Percentiles rank a stretch among this genome's conserved stretches.
Conservation (phyloP, 2,888 invertebrate genomes). For the Iselma pallidipennis region DNA sequence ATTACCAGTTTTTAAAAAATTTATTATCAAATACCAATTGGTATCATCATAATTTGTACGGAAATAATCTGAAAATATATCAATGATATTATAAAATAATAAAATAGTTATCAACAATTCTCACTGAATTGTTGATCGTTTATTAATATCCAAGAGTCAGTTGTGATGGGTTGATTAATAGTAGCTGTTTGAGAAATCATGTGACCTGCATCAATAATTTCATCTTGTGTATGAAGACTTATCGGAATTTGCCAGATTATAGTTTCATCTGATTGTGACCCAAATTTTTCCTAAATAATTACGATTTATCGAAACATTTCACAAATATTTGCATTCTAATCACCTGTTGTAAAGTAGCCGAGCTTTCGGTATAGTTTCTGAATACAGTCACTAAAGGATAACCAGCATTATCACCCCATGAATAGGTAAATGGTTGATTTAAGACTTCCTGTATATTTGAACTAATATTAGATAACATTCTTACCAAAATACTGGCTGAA, state of each 20-base stretch:
- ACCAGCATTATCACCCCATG: constrained; percentile 21
- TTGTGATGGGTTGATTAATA: not conserved
- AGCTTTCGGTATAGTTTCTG: not conserved
- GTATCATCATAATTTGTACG: constrained; percentile 68
- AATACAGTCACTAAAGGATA: constrained; percentile 27
- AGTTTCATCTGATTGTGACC: not conserved
- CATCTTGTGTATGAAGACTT: not conserved
- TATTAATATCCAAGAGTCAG: not conserved
- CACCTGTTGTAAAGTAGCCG: not conserved
- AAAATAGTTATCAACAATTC: not conserved
- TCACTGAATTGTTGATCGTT: not conserved
- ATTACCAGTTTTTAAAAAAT: constrained; percentile 54
- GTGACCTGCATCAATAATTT: not conserved
- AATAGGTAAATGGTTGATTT: constrained; percentile 43
- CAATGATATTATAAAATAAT: not conserved
- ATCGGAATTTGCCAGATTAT: not conserved
- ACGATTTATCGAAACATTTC: too few species aligned
- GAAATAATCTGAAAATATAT: constrained; percentile 60
- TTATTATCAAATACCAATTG: constrained; percentile 65
- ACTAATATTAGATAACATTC: not conserved
- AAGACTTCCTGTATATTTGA: constrained; percentile 28
- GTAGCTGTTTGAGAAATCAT: not conserved
- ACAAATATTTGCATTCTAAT: not conserved
- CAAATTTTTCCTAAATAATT: not conserved
- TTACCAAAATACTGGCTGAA: not conserved